These are phyloP conservation scores for Gymnothorax javanicus DNA, from an alignment of 2,797 vertebrate species.

Conservation along the genomic window DNA sequence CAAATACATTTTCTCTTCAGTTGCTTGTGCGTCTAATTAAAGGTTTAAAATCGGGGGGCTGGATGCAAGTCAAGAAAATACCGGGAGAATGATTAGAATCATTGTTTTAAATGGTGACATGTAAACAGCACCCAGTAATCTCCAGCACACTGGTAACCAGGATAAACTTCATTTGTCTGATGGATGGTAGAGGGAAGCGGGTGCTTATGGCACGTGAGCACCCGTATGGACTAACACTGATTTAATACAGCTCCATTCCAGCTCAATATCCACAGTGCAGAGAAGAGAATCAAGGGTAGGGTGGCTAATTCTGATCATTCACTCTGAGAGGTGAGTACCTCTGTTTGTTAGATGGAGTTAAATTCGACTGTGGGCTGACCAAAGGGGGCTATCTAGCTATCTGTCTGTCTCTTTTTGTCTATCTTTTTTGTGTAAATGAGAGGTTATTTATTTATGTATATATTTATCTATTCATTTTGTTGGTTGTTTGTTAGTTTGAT, in stretches of 20 bases:
- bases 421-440: no score
- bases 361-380: no score
- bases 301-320: not conserved
- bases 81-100: not conserved
- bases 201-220: no score
- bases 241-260: no score
- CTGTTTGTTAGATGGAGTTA: not conserved
- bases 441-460: no score
- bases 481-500: no score
- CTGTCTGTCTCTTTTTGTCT: not conserved
- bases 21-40: no score
- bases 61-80: not conserved
- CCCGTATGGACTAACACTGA: not conserved
- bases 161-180: no score
- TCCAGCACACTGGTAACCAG: not conserved
- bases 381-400: not conserved
- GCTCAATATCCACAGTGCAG: not conserved
- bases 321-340: not conserved
- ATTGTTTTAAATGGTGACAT: not conserved
- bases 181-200: no score
- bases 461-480: no score
- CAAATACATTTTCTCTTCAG: no score
- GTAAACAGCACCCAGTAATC: not conserved
- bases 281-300: not conserved
- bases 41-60: not conserved